Conservation (phyloP, 2,888 invertebrate species). For the Mythimna albipuncta region DNA sequence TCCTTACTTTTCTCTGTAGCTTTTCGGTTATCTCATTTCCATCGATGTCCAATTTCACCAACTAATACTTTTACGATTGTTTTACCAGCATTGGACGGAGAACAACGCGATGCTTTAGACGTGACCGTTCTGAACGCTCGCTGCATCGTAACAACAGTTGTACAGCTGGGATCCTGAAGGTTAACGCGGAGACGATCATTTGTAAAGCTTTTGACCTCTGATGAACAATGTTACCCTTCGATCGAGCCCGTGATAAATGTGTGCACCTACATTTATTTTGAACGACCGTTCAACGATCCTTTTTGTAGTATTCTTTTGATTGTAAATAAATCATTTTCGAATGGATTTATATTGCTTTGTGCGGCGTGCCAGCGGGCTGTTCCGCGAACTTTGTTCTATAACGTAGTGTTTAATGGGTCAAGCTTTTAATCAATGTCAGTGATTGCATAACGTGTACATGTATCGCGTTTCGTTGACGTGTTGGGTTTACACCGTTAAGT, state of each 20-base stretch:
- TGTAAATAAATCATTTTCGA: slow-evolving; percentile 52
- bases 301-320: slow-evolving; percentile 49
- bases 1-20: slow-evolving; percentile 64
- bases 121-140: slow-evolving; percentile 55
- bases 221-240: slow-evolving; percentile 69
- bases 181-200: slow-evolving; percentile 75
- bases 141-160: slow-evolving; percentile 69
- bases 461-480: slow-evolving; percentile 76
- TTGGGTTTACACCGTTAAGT: slow-evolving; percentile 71
- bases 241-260: slow-evolving; percentile 67
- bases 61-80: slow-evolving; percentile 53
- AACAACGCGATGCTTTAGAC: slow-evolving; percentile 60
- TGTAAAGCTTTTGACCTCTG: slow-evolving; percentile 76
- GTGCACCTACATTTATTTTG: slow-evolving; percentile 55
- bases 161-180: slow-evolving; percentile 67
- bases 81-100: slow-evolving; percentile 60
- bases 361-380: slow-evolving; percentile 49
- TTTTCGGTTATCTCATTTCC: slow-evolving; percentile 66
- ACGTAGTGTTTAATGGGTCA: slow-evolving; percentile 71
- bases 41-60: slow-evolving; percentile 66
- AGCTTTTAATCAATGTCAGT: slow-evolving; percentile 71
- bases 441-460: slow-evolving; percentile 70
- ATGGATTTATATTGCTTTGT: slow-evolving; percentile 42
- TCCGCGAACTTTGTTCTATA: slow-evolving; percentile 63
- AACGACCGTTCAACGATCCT: slow-evolving; percentile 43